Base-by-base conservation (phyloP, 2,888 invertebrate genomes). In the Yponomeuta plumbellus region DNA sequence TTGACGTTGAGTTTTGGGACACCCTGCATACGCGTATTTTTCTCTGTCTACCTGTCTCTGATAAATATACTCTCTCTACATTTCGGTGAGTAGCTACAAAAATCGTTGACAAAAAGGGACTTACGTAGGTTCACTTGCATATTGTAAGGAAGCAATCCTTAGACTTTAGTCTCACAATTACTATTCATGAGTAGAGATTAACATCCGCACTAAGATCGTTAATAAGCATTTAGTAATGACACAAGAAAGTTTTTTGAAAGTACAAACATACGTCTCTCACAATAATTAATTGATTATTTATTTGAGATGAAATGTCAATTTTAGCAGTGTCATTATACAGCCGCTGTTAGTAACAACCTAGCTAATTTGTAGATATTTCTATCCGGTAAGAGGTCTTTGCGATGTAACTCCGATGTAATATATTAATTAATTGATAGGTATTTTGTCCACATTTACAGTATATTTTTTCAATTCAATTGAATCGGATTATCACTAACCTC, bases 221-320 rank as follows among this genome's bases (percentile, higher is more conserved):
- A 52, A 52, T 52, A 52, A 52, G 17, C 13, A 52, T 17, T 52
- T 52, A 52, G 13, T 5, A 52, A 52, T 52, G 44, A 52, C 44
- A 52, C 44, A 61, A 23, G 61, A 61, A 61, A 61, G 61, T 61
- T 34, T 61, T 26, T 26, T 26, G 34, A 61, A 61, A 61, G 26
- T 61, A 34, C 13, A 52, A 52, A 13, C 17, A 13, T 4, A 44
- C 17, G 17, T 2, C 13, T 52, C 13, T 52, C 21, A 11, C 11
- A 20, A 58, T 58, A 58, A 58, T 58, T 58, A 20, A 58, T 22
- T 4, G 21, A n/a, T 58, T 52, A 58, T 58, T 58, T 21, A 20
- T 52, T 13, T 52, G 17, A 52, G 44, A 52, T 52, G 44, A 52
- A 52, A 52, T 13, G 44, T 17, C 44, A 52, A 17, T 52, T n/a